phyloP scores from a whole-genome alignment of 1,140 invertebrate species.

The Macrobrachium nipponense region DNA sequence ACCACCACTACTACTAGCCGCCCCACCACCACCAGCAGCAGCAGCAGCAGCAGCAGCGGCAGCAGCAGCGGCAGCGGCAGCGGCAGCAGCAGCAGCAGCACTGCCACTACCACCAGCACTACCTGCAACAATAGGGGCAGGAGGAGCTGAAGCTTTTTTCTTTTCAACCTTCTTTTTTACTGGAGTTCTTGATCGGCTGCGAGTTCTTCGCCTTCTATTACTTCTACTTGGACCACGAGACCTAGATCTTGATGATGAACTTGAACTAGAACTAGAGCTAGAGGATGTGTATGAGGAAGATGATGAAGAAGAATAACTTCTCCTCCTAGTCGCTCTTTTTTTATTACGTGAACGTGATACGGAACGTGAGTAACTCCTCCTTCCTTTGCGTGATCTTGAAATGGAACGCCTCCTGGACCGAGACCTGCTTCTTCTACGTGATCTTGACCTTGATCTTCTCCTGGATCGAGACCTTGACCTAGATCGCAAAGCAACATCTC shows the following conservation, averaged over 20 bases:
- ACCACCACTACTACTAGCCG: too few relatives aligned
- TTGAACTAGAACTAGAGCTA: slow-evolving; percentile 52
- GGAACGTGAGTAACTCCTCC: slow-evolving; percentile 54
- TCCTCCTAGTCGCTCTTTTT: slow-evolving; percentile 52
- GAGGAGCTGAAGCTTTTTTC: slow-evolving; percentile 31
- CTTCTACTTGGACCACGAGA: slow-evolving; percentile 53
- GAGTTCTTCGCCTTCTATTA: slow-evolving; percentile 38
- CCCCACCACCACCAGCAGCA: too few relatives aligned
- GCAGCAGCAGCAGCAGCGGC: too few relatives aligned
- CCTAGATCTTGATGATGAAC: slow-evolving; percentile 64
- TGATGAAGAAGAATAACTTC: slow-evolving; percentile 59
- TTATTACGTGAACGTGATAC: slow-evolving; percentile 59
- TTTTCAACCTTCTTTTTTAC: slow-evolving; percentile 56
- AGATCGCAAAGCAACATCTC: slow-evolving; percentile 73
- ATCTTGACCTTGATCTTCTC: slow-evolving; percentile 65
- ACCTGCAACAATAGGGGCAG: too few relatives aligned
- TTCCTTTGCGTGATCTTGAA: slow-evolving; percentile 59
- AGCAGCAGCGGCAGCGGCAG: too few relatives aligned
- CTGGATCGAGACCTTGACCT: slow-evolving; percentile 60
- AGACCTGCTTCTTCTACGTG: slow-evolving; percentile 64
- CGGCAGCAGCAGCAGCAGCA: too few relatives aligned
- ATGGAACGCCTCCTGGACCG: slow-evolving; percentile 63
- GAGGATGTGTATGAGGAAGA: slow-evolving; percentile 63
- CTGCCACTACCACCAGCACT: too few relatives aligned
- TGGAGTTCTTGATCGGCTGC: slow-evolving; percentile 45